A percentile compares a stretch with the other conserved stretches of the same genome.
Conservation (phyloP, 2,797 vertebrate genomes). For the Acrocephalus scirpaceus region DNA sequence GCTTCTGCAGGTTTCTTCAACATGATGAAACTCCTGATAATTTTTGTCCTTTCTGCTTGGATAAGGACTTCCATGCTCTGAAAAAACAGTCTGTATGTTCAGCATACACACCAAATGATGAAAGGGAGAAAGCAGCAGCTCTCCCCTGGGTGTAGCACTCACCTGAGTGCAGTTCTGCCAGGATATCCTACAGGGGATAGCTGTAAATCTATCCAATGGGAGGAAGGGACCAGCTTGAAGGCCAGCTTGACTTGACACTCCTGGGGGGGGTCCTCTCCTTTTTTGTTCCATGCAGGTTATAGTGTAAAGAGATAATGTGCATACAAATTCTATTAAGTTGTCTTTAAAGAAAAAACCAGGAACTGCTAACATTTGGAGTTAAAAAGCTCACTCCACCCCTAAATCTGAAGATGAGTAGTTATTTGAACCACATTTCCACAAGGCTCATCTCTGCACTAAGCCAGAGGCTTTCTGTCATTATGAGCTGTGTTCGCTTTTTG, state of each 20-base stretch:
- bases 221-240: neutral
- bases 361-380: neutral
- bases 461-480: neutral
- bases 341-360: neutral
- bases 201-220: accelerated
- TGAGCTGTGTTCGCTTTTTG: neutral
- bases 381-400: neutral
- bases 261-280: neutral
- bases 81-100: neutral
- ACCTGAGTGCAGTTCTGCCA: neutral
- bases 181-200: too few relatives aligned
- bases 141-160: neutral
- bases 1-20: neutral
- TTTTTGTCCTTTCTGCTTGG: neutral
- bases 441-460: neutral
- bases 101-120: neutral
- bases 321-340: neutral
- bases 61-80: neutral
- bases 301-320: neutral
- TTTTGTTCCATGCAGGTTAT: neutral
- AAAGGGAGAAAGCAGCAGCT: neutral
- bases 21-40: neutral
- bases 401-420: neutral
- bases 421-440: neutral
- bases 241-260: neutral